Evolutionary conservation across 2,113 vertebrate species (phyloP).

Genomic region (Tenrec ecaudatus): DNA sequence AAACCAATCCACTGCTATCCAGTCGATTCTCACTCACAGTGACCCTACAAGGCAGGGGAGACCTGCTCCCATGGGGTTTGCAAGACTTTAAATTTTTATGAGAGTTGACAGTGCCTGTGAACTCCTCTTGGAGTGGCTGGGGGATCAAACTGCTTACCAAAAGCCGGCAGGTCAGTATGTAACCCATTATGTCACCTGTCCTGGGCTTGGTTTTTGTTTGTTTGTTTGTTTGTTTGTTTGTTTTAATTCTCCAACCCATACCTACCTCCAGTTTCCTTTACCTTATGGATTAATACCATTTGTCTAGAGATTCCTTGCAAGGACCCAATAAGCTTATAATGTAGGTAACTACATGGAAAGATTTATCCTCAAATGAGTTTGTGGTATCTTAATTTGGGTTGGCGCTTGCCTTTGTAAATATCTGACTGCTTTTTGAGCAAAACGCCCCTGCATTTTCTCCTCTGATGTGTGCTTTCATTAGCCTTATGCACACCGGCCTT

Average conservation of each 20-base stretch:
- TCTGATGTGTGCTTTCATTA: neutral
- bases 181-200: too few species aligned
- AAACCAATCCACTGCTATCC: too few species aligned
- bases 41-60: too few species aligned
- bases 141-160: too few species aligned
- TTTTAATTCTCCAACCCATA: neutral
- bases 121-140: too few species aligned
- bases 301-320: constrained; percentile 7
- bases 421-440: constrained; percentile 23
- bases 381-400: constrained; percentile 22
- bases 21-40: too few species aligned
- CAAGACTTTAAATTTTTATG: too few species aligned
- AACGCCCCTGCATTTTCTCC: constrained; percentile 18
- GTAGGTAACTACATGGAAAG: neutral
- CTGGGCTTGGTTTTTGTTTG: neutral
- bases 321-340: constrained; percentile 17
- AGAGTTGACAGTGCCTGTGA: too few species aligned
- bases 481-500: constrained; percentile 18
- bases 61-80: too few species aligned
- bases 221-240: constrained; percentile 6
- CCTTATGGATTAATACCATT: neutral
- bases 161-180: too few species aligned
- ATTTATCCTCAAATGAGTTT: neutral
- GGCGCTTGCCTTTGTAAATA: neutral
- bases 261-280: neutral